Base-by-base conservation (phyloP, 2,888 invertebrate genomes). In the Amiota communis region DNA sequence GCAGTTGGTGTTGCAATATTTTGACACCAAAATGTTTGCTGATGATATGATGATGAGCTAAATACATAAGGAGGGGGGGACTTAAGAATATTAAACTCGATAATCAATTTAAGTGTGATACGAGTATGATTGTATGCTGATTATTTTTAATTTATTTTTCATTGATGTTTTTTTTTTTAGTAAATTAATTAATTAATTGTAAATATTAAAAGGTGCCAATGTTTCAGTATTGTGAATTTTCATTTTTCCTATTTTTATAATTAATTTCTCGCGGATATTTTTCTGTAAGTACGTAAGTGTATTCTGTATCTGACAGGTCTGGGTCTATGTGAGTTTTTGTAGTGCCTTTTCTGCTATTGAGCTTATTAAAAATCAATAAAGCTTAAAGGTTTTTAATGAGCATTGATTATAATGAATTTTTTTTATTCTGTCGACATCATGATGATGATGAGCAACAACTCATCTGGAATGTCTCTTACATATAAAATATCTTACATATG, bases 311-410 rank as follows among this genome's bases (percentile, higher is more conserved):
- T 53, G 11, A 59, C 59, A 59, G 17, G 11, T 59, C 23, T n/a
- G 20, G 1, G 8, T 36, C 36, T 6, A 46, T 36, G 13, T 63
- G 61, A 8, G n/a, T 36, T 12, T 8, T 17, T 49, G 49, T 20
- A 20, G 13, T 49, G 49, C 10, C 20, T 12, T 49, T 17, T 67
- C 49, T 48, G 64, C 64, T 51, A 51, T 68, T 68, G 23, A 72
- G 78, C 77, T 76, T 74, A 69, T 75, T 76, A 70, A 67, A 83
- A 83, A 79, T 81, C 74, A 78, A 80, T 82, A 78, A 76, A 72
- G 76, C 72, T 81, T 79, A 78, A 80, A 77, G 75, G 74, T 64
- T 73, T 72, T 81, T 78, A 78, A 75, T 74, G 72, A 15, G 68
- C 72, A 51, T 20, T 68, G 53, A 70, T 72, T 68, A 17, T 11